Conservation (phyloP, 2,113 vertebrate genomes). For the Arizona elegans region DNA sequence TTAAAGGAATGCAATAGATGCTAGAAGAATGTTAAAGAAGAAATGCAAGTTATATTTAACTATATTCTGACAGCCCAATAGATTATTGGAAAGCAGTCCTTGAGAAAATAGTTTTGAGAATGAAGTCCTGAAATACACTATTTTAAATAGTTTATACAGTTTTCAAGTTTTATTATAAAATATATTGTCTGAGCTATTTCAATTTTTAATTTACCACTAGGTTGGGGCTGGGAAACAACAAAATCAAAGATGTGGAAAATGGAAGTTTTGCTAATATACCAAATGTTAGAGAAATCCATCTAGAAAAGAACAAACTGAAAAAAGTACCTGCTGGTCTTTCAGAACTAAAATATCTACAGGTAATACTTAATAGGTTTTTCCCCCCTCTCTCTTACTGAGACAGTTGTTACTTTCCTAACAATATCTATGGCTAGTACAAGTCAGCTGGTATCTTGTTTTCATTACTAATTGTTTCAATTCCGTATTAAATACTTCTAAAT, state of each 20-base stretch:
- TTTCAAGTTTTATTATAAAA: conserved; percentile 16
- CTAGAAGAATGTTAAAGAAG: neutral
- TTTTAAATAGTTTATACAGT: neutral
- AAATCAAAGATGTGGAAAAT: conserved; percentile 92
- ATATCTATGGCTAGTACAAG: neutral
- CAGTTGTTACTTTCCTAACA: neutral
- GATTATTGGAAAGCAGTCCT: neutral
- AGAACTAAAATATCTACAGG: conserved; percentile 90
- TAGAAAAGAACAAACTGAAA: conserved; percentile 91
- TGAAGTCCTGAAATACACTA: neutral
- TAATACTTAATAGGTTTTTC: conserved; percentile 50
- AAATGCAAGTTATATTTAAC: neutral
- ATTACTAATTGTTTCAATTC: neutral
- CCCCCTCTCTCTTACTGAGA: fast-evolving
- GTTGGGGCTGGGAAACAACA: conserved; percentile 88
- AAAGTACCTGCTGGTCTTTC: conserved; percentile 85
- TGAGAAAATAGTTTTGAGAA: neutral
- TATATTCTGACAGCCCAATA: neutral
- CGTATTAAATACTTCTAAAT: neutral
- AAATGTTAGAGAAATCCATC: conserved; percentile 86
- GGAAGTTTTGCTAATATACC: conserved; percentile 84
- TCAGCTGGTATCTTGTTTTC: neutral
- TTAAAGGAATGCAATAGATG: neutral
- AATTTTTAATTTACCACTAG: conserved; percentile 68
- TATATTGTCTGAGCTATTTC: conserved; percentile 16